Evolutionary conservation across 2,888 invertebrate genomes (phyloP).

Genomic region (Tenthredo amoena): DNA sequence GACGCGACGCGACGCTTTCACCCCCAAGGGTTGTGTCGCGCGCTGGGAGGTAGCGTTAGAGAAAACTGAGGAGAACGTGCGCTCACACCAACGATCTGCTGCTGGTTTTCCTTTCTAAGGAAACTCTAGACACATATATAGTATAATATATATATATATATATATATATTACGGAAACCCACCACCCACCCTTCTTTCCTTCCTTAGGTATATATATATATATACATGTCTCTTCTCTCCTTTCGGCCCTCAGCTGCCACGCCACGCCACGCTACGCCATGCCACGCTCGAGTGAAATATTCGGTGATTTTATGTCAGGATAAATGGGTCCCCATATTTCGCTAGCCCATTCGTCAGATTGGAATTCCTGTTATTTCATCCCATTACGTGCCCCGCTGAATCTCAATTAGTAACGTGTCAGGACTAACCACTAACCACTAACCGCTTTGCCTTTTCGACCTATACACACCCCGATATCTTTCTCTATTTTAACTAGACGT

Average conservation of each 20-base stretch:
- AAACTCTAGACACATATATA: background rate
- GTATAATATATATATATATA: background rate
- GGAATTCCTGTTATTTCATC: constrained; percentile 76
- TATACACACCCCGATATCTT: background rate
- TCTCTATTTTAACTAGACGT: background rate
- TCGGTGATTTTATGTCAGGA: constrained; percentile 74
- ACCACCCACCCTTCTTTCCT: background rate
- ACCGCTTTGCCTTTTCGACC: background rate
- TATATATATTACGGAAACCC: background rate
- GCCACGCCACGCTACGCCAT: constrained; percentile 23
- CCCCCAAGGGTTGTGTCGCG: constrained; percentile 37
- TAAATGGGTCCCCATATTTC: constrained; percentile 71
- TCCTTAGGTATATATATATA: background rate
- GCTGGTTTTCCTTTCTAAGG: background rate
- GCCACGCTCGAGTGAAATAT: constrained; percentile 70
- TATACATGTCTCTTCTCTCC: constrained; percentile 27
- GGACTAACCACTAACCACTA: constrained; percentile 19
- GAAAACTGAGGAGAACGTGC: constrained; percentile 4
- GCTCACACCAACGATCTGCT: background rate
- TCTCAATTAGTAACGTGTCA: constrained; percentile 74
- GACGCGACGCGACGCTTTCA: background rate
- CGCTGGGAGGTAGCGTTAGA: constrained; percentile 50
- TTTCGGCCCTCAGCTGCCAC: constrained; percentile 55
- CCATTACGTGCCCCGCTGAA: constrained; percentile 75
- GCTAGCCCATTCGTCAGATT: constrained; percentile 72